Percentiles rank a stretch among this genome's conserved stretches.
phyloP scores from a whole-genome alignment of 2,888 invertebrate genomes.

The Himalopsyche tibetana region DNA sequence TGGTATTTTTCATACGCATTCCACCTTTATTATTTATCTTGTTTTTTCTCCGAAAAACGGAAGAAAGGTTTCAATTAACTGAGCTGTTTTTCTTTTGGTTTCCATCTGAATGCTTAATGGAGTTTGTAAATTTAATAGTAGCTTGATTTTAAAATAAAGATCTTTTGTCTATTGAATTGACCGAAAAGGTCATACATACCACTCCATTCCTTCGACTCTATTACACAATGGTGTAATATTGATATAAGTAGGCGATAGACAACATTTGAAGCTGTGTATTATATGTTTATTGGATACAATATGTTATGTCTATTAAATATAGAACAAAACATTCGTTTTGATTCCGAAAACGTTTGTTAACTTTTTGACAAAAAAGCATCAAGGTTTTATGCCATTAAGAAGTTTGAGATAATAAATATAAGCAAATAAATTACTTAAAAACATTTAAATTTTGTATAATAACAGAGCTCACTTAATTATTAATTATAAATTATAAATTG shows the following conservation, averaged over 20 bases:
- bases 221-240: conserved; percentile 25
- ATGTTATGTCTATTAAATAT: too few species aligned
- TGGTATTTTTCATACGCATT: not conserved
- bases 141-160: conserved; percentile 3
- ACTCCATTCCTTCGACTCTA: conserved; percentile 10
- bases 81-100: conserved; percentile 10
- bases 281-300: too few species aligned
- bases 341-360: too few species aligned
- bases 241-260: not conserved
- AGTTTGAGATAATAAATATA: too few species aligned
- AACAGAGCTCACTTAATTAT: too few species aligned
- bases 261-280: not conserved
- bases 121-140: conserved; percentile 6
- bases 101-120: not conserved
- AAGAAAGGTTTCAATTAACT: not conserved
- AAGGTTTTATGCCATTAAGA: too few species aligned
- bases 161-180: not conserved
- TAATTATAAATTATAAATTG: too few species aligned
- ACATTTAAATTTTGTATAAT: too few species aligned
- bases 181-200: not conserved
- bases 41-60: not conserved
- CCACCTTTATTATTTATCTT: not conserved
- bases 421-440: too few species aligned
- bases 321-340: too few species aligned
- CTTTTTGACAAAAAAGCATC: too few species aligned